Conservation (phyloP, 2,797 vertebrate species). For the Pseudopleuronectes americanus region DNA sequence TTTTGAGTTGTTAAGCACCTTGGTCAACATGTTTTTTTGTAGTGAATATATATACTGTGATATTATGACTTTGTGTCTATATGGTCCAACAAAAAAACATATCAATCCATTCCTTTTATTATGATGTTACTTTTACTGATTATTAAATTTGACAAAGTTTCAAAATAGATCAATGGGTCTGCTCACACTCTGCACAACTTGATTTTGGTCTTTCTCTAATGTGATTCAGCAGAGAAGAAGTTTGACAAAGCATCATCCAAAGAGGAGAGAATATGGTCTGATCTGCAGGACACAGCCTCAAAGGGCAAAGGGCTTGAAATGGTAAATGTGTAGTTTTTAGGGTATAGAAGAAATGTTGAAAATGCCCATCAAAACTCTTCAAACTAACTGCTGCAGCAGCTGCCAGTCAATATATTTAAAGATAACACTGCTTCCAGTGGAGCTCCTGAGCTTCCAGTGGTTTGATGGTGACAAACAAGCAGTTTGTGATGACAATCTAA, state of each 20-base stretch:
- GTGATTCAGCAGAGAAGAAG: too few species aligned
- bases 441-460: not conserved
- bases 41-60: not conserved
- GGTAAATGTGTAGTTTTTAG: too few species aligned
- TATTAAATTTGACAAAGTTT: too few species aligned
- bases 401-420: not conserved
- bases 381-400: too few species aligned
- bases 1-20: slow-evolving; percentile 4
- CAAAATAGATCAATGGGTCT: too few species aligned
- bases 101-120: too few species aligned
- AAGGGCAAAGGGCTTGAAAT: too few species aligned
- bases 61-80: not conserved
- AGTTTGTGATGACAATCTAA: not conserved
- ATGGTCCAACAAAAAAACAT: too few species aligned
- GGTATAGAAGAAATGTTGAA: too few species aligned
- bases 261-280: not conserved
- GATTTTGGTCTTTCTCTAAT: too few species aligned
- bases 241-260: not conserved
- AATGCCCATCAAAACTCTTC: not conserved
- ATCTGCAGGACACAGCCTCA: not conserved
- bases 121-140: too few species aligned
- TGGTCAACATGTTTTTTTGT: not conserved
- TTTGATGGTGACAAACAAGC: not conserved
- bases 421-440: not conserved
- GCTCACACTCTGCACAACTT: too few species aligned